phyloP scores from a whole-genome alignment of 2,797 vertebrate species.

The Lagothrix lagotricha region DNA sequence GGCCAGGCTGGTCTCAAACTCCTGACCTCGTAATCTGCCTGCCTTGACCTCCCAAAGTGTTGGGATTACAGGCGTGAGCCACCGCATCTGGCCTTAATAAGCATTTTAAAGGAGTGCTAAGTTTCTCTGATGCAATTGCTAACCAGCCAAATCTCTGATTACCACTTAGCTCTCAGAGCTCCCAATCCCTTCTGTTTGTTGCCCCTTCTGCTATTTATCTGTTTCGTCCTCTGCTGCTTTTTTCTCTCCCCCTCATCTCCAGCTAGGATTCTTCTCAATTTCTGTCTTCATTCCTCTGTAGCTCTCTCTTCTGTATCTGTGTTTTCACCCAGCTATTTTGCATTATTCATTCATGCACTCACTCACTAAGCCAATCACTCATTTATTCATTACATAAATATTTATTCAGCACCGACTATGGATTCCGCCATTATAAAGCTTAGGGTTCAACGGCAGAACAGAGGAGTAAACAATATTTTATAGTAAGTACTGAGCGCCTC shows the following conservation, averaged over 20 bases:
- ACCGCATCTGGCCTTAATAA: neutral
- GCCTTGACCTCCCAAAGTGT: no score
- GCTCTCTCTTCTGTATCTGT: neutral
- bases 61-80: no score
- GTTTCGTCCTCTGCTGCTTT: neutral
- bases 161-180: neutral
- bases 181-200: neutral
- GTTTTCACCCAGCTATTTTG: neutral
- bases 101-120: constrained; percentile 51
- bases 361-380: neutral
- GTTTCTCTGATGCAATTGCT: neutral
- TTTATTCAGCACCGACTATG: neutral
- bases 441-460: neutral
- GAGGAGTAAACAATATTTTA: neutral
- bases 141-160: neutral
- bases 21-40: no score
- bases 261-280: neutral
- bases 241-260: neutral
- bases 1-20: no score
- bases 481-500: neutral
- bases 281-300: neutral
- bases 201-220: neutral
- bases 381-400: neutral
- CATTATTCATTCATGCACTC: neutral
- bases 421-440: constrained; percentile 4